Base-by-base conservation (phyloP, 2,797 vertebrate genomes). In the Stomatorhinus walkeri region DNA sequence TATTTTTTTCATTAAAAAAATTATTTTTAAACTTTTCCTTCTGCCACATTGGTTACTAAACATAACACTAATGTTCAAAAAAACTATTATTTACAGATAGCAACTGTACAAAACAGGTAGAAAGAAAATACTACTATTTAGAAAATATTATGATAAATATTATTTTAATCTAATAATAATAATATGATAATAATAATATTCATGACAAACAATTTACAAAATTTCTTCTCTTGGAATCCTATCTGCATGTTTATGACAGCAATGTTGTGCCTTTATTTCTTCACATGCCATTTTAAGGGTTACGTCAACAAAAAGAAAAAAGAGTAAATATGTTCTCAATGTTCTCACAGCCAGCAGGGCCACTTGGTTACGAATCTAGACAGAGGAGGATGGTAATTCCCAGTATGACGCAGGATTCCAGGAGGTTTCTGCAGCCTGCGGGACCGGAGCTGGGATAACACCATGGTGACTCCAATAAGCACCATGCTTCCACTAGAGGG, bases 401-500 rank as follows among this genome's bases (percentile, higher is more conserved):
- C 61, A 32, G 64, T 36, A 72, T 36, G 72, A 79, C 36, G 6
- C 72, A 43, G 72, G 28, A 43, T n/a, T 79, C 32, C 0, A 0
- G 36, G 36, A 79, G 68, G 72, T 14, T 40, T 6, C 32, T 5
- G 16, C 72, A 43, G 72, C 32, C 22, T 7, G 48, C 19, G 40
- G 6, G 7, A 48, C 10, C 28, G 1, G 36, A 61, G 28, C 9
- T 0, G 16, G 16, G 40, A 61, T 19, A 61, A 43, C 36, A 49
- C 10, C 56, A n/a, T 10, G 54, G 49, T 43, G 6, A 19, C 4
- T 12, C 43, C 5, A 51, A 24, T 12, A 48, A 51, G 54, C 36
- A n/a, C 22, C 10, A 49, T 54, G 16, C 51, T 19, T 87, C 88
- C 90, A 89, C 89, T 89, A 90, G 90, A 88, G 90, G 90, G 86